phyloP scores from a whole-genome alignment of 2,113 vertebrate genomes.

The Psophia crepitans region DNA sequence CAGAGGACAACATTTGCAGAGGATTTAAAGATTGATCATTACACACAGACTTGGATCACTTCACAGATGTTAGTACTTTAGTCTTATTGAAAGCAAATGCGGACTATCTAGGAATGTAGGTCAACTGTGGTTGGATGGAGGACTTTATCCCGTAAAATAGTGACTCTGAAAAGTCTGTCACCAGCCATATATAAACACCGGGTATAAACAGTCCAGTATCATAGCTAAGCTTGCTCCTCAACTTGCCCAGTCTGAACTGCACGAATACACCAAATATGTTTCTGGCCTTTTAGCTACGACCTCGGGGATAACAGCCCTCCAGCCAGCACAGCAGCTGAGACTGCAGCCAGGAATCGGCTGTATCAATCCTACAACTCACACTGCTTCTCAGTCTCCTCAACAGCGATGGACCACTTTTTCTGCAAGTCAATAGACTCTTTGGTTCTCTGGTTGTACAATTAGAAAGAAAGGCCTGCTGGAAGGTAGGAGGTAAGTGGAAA shows the following conservation, averaged over 20 bases:
- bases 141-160: not conserved
- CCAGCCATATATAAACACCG: not conserved
- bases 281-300: not conserved
- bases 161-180: not conserved
- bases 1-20: not conserved
- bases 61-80: not conserved
- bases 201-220: not conserved
- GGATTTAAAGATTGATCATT: not conserved
- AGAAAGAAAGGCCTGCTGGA: not conserved
- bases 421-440: not conserved
- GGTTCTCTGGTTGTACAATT: not conserved
- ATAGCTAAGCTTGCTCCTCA: not conserved
- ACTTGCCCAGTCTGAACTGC: not conserved
- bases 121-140: not conserved
- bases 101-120: not conserved
- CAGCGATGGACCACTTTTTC: not conserved
- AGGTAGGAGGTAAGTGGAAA: not conserved
- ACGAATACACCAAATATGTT: accelerated
- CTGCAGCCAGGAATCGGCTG: accelerated
- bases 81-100: not conserved
- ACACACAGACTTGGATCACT: not conserved
- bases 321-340: not conserved
- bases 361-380: accelerated
- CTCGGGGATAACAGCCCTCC: accelerated
- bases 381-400: not conserved